Conservation (phyloP, 23 tunicate genomes). For the Diplosoma virens region DNA sequence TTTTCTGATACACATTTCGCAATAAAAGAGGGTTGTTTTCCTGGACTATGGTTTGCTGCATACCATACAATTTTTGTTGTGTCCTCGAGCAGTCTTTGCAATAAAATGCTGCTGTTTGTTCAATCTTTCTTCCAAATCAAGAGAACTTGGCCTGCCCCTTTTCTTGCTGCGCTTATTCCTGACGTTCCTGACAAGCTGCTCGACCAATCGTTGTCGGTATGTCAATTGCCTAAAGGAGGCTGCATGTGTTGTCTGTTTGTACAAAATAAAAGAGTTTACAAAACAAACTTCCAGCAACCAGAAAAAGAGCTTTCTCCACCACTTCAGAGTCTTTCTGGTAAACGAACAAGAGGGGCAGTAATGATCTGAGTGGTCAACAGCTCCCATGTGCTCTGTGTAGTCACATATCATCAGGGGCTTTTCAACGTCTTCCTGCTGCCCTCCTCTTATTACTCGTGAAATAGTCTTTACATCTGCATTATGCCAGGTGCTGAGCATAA, state of each 20-base stretch:
- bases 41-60: conserved; percentile 10
- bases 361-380: conserved; percentile 26
- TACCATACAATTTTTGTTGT: neutral
- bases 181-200: neutral
- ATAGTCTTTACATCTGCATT: neutral
- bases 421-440: neutral
- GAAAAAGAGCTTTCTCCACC: conserved; percentile 30
- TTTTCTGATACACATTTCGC: no score
- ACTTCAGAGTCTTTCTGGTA: conserved; percentile 19
- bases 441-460: neutral
- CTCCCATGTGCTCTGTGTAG: conserved; percentile 26
- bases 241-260: neutral
- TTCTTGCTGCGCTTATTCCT: neutral
- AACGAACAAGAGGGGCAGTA: neutral
- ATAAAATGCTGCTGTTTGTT: neutral
- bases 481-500: conserved; percentile 17
- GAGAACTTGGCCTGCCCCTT: neutral
- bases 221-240: neutral
- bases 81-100: neutral
- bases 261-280: neutral
- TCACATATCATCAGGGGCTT: neutral
- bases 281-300: conserved; percentile 1
- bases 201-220: neutral
- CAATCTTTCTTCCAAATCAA: neutral
- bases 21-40: no score